Base-by-base conservation (phyloP, 2,797 vertebrate species). In the Strix occidentalis region DNA sequence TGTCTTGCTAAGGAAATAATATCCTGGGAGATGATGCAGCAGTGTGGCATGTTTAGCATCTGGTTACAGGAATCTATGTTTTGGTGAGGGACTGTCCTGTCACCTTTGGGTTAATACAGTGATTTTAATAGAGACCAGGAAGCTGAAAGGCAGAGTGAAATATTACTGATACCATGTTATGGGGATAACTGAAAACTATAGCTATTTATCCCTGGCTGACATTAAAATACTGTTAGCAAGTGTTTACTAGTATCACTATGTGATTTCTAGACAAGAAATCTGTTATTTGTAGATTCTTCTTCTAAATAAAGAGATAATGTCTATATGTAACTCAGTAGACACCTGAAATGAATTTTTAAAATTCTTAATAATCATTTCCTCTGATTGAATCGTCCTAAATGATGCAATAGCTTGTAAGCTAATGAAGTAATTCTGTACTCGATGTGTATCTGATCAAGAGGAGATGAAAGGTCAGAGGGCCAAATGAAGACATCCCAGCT, bases 371-470 rank as follows among this genome's bases (percentile, higher is more conserved):
- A 87, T 45, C 18, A 35, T 66, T 85, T 96, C 87, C 93, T 91
- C 77, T 58, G 43, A 26, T 23, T 89, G 37, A 84, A 65, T 89
- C 46, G 43, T 35, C 39, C 13, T 63, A 63, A 78, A 41, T 93
- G 86, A 87, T 95, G 88, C 77, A 87, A 65, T 33, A 91, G 63
- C 41, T 90, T 88, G 74, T 89, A 94, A 88, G 39, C 16, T 82
- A 25, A 60, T 93, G 74, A 60, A 76, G 56, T 89, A 90, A 84
- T 88, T 82, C 56, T 64, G 54, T 60, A 61, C 37, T 94, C 1
- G 0, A 48, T 0, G 0, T 43, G 3, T 95, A 69, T 90, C 91
- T 86, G 87, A 88, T 91, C 5, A 69, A 66, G 72, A 84, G 64
- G 18, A 84, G 76, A 65, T 57, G 65, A 50, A 63, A 81, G 65